A percentile compares a stretch with the other conserved stretches of the same genome.
phyloP scores from a whole-genome alignment of 2,113 vertebrate species.

The Clinocottus analis region DNA sequence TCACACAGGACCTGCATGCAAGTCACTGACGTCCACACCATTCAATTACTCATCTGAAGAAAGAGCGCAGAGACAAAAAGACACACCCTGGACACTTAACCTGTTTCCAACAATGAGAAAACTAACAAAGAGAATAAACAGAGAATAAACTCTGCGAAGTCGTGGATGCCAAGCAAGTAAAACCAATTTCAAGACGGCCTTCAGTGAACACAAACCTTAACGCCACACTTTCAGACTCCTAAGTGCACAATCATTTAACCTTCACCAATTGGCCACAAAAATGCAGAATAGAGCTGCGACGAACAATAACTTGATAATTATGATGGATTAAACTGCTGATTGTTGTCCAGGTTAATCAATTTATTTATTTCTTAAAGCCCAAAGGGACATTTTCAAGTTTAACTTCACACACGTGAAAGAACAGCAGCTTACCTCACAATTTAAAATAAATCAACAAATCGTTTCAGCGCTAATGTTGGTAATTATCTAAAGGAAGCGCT shows the following conservation, averaged over 20 bases:
- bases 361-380: not conserved
- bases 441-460: not conserved
- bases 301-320: too few relatives aligned
- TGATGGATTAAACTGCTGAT: too few relatives aligned
- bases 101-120: not conserved
- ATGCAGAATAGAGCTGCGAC: too few relatives aligned
- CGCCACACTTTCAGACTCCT: too few relatives aligned
- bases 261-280: too few relatives aligned
- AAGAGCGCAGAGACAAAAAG: not conserved
- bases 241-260: too few relatives aligned
- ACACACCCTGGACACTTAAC: not conserved
- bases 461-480: not conserved
- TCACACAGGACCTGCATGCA: not conserved
- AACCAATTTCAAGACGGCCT: too few relatives aligned
- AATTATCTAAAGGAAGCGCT: not conserved
- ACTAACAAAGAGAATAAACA: too few relatives aligned
- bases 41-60: not conserved
- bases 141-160: too few relatives aligned
- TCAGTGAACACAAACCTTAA: too few relatives aligned
- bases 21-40: not conserved
- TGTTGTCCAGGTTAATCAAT: too few relatives aligned
- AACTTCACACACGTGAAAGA: not conserved
- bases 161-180: too few relatives aligned
- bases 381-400: not conserved
- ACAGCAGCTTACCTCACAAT: not conserved